Evolutionary conservation across 2,888 invertebrate genomes (phyloP), one percentile per base, ranked within the genome.

Genomic region (Dichetophora obliterata): DNA sequence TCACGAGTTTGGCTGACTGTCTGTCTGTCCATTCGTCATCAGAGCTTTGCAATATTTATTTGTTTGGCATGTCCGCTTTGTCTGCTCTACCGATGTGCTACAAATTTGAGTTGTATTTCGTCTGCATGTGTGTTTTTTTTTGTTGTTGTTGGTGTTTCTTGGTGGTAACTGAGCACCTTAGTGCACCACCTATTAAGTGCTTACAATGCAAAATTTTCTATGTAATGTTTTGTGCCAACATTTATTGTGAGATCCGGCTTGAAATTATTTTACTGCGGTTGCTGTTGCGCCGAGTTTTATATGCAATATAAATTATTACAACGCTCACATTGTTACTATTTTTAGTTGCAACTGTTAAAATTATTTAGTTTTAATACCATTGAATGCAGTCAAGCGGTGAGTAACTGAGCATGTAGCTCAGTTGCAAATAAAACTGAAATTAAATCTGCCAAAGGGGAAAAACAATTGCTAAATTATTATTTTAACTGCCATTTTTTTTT

Each of bases 281-380:
- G 43, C 43, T 43, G 43, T 43, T 11, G 37, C 37, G 37, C 37
- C 43, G 43, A 43, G 37, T 22, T 48, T 22, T 68, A 27, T 50
- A 9, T 9, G 68, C 68, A 68, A 68, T 68, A 68, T 52, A 68
- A 50, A 50, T 68, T 68, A 68, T 68, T 68, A 50, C 52, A 68
- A 11, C 52, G 52, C 50, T 68, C 68, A 22, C 68, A 68, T 68
- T 81, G 80, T 83, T 84, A 83, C 80, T 83, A 82, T 84, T 84
- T 81, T 81, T 83, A 61, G 48, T 81, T 82, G 83, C 82, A 83
- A 78, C 81, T 80, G 83, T 84, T 83, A 84, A 85, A 83, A 84
- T 81, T 83, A 84, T 84, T 84, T 84, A 84, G 85, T 84, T 81
- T 31, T 83, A 83, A 5, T 50, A 50, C 6, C 50, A 50, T 52